Percentiles rank a stretch among this genome's conserved stretches.
phyloP scores from a whole-genome alignment of 2,797 vertebrate genomes.

The Sebastes paucispinis region DNA sequence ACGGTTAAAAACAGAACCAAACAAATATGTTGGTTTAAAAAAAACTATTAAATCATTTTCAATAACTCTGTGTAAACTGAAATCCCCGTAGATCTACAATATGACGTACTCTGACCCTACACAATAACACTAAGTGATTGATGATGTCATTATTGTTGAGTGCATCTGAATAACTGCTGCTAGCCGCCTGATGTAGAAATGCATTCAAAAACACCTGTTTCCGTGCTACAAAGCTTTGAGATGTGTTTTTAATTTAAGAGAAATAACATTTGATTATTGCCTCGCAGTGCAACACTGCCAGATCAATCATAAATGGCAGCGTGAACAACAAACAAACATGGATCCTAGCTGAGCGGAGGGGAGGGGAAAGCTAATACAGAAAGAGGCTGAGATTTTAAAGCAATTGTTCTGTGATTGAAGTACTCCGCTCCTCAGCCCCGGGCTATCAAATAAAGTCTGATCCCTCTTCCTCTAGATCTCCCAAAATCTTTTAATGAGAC shows the following conservation, averaged over 20 bases:
- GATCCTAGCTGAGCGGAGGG: constrained; percentile 26
- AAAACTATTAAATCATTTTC: neutral
- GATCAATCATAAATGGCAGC: constrained; percentile 43
- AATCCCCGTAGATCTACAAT: neutral
- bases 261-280: constrained; percentile 53
- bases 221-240: constrained; percentile 16
- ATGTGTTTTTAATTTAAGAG: constrained; percentile 49
- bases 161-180: neutral
- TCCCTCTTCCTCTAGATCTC: constrained; percentile 47
- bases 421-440: constrained; percentile 19
- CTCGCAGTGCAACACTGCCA: neutral
- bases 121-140: neutral
- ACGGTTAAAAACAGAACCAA: neutral
- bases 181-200: neutral
- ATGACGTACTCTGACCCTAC: neutral
- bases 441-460: constrained; percentile 60
- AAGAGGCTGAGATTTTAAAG: constrained; percentile 40
- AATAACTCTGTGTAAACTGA: neutral
- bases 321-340: constrained; percentile 42
- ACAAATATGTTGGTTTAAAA: neutral
- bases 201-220: neutral
- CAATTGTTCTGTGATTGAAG: constrained; percentile 62
- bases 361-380: constrained; percentile 30
- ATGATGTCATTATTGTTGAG: neutral
- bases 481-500: constrained; percentile 66